Base-by-base conservation (phyloP, 2,113 vertebrate species). In the Tragelaphus scriptus region DNA sequence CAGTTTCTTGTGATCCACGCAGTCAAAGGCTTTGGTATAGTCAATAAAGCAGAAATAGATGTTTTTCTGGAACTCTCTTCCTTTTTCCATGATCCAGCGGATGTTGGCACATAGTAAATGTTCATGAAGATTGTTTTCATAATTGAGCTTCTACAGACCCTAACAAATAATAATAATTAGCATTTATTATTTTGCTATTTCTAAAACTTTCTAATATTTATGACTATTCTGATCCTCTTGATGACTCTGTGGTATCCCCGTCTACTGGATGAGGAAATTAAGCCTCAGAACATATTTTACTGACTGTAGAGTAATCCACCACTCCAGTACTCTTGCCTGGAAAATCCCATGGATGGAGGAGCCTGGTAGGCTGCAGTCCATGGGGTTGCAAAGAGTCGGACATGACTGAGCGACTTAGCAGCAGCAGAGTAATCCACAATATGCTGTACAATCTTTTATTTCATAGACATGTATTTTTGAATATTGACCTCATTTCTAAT, bases 121-220 rank as follows among this genome's bases (percentile, higher is more conserved):
- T 88, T 30, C 32, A 81, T 65, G 77, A 51, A 88, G 63, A 91
- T 91, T 89, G 68, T 84, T 95, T 98, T 93, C 25, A 68, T 95
- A 91, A 65, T 55, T 58, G 28, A 82, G 7, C 30, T 91, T 53
- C 47, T 94, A 55, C 3, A 91, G 53, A 80, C 17, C 59, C 58
- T 85, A 85, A 51, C 12, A 96, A 88, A 32, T 82, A 97, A 19
- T 71, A 68, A 71, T 68, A 59, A 85, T 56, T 65, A 55, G 47
- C 17, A 90, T 71, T 88, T 4, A 10, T 91, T 65, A 77, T 51
- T 63, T 91, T 47, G 56, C 0, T 80, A 17, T 89, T 81, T 80
- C 71, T 40, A 92, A 75, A 92, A 21, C 12, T 36, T 1, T 84
- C 14, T 49, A 40, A 44, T 17, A 10, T 75, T 94, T 61, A 90